Evolutionary conservation across 2,797 vertebrate genomes (phyloP), one percentile per base, ranked within the genome.

Genomic region (Lindbergichthys nudifrons): DNA sequence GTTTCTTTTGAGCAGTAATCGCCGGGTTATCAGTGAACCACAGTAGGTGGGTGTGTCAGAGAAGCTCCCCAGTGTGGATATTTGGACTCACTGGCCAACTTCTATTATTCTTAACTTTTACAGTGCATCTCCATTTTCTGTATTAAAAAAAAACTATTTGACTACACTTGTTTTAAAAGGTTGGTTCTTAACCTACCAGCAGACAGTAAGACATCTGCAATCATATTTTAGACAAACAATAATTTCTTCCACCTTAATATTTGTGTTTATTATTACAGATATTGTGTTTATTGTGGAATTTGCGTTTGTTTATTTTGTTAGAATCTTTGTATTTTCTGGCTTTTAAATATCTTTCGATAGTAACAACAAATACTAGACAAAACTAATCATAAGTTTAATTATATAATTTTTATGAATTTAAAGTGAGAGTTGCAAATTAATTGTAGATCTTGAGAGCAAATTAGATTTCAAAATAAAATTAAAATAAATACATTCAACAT

Each of bases 11-110:
- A 30, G 11, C 59, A 59, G 21, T 61, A 43, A 79, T 47, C 54
- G 48, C 70, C 6, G 70, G 45, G 59, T 82, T 82, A 89, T 90
- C 83, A 81, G 67, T 50, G 66, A 77, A 32, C 6, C 5, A 56
- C 56, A 81, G 73, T 13, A 16, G 53, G 3, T n/a, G 63, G 77
- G 68, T 45, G 41, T 72, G 73, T 73, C 42, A 54, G n/a, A 39
- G n/a, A 68, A 41, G 41, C 43, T 10, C 43, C 26, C 26, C 2
- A 58, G 23, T 41, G 13, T 12, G 23, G 10, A 59, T 3, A 5
- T 19, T 9, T 39, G 14, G 52, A 18, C 23, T 54, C 14, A 23
- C 19, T 36, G 1, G 23, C 13, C 43, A 51, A 30, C 46, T 26
- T 10, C 4, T 13, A 0, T 30, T 8, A 6, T 3, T 26, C 16